Evolutionary conservation across 92 coral and sea anemone species (phyloP).

Genomic region (Heliopora coerulea): DNA sequence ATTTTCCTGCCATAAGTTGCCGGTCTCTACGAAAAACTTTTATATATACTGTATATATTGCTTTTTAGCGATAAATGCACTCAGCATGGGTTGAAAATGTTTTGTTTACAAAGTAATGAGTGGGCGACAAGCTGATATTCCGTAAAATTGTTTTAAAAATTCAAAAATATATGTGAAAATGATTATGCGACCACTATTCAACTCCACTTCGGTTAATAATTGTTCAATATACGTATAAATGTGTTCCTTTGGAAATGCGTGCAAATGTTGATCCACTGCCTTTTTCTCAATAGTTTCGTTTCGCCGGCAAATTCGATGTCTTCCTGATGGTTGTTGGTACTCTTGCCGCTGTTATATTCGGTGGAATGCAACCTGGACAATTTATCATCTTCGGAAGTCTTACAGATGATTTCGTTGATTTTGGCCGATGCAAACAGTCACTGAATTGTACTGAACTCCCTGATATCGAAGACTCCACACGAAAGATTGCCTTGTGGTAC

Average conservation of each 20-base stretch:
- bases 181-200: too few species aligned
- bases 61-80: too few species aligned
- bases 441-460: conserved; percentile 6
- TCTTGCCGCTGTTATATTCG: conserved; percentile 42
- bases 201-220: too few species aligned
- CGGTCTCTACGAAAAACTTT: too few species aligned
- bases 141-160: too few species aligned
- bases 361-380: conserved; percentile 76
- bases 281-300: conserved; percentile 43
- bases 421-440: conserved; percentile 24
- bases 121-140: too few species aligned
- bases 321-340: conserved; percentile 44
- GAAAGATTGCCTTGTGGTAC: conserved; percentile 45
- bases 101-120: too few species aligned
- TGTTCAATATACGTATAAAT: not conserved
- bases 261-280: not conserved
- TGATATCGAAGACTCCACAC: conserved; percentile 37
- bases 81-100: too few species aligned
- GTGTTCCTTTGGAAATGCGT: not conserved
- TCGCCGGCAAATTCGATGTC: conserved; percentile 27
- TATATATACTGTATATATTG: too few species aligned
- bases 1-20: too few species aligned
- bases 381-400: conserved; percentile 79
- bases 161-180: too few species aligned
- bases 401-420: conserved; percentile 40